phyloP scores from a whole-genome alignment of 2,797 vertebrate genomes.

The Scyliorhinus canicula region DNA sequence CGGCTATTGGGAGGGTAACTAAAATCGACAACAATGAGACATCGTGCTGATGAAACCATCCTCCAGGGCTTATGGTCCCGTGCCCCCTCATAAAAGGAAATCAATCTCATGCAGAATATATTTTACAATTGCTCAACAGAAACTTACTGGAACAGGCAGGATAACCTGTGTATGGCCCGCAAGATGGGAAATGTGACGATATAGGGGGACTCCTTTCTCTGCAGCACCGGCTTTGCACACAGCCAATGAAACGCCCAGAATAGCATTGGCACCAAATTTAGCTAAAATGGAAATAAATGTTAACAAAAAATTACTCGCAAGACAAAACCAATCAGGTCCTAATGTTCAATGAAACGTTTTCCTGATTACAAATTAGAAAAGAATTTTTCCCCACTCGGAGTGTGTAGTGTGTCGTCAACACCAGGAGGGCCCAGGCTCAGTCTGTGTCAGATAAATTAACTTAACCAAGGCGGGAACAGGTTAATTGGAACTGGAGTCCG shows the following conservation, averaged over 20 bases:
- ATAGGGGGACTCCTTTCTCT: slow-evolving; percentile 91
- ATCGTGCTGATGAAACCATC: not conserved
- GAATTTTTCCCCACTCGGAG: not conserved
- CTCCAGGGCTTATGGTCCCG: not conserved
- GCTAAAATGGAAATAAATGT: slow-evolving; percentile 56
- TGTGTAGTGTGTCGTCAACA: too few species aligned
- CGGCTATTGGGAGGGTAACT: not conserved
- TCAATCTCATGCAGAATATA: not conserved
- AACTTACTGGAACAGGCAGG: slow-evolving; percentile 87
- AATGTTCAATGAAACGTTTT: not conserved
- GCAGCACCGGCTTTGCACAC: slow-evolving; percentile 97
- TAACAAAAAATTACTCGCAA: not conserved
- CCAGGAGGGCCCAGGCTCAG: too few species aligned
- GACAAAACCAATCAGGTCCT: too few species aligned
- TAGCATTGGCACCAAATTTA: slow-evolving; percentile 96
- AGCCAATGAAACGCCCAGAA: slow-evolving; percentile 92
- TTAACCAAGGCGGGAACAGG: too few species aligned
- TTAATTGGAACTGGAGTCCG: too few species aligned
- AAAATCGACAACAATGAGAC: not conserved
- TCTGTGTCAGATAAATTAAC: too few species aligned
- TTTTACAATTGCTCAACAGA: not conserved
- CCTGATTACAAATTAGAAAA: not conserved
- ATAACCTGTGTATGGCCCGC: slow-evolving; percentile 92
- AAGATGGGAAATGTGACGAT: slow-evolving; percentile 91
- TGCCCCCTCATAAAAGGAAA: not conserved